These are phyloP conservation scores for Drosophila dives DNA, from an alignment of 2,888 invertebrate genomes.

Conservation along the genomic window DNA sequence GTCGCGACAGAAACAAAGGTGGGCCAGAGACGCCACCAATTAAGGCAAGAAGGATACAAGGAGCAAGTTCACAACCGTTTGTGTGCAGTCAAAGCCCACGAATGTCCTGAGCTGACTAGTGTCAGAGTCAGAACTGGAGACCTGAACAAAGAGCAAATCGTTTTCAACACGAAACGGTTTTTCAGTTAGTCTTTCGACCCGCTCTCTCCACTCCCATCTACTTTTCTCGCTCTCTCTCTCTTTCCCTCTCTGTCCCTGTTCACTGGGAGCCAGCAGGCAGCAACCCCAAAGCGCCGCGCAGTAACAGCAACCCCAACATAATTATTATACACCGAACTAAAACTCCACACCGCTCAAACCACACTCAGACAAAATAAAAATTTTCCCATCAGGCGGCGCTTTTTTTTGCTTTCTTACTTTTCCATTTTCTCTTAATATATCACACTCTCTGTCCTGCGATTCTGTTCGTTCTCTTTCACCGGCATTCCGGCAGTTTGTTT, in stretches of 20 bases:
- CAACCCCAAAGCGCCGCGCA: slow-evolving; percentile 68
- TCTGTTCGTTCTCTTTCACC: slow-evolving; percentile 34
- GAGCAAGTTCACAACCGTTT: slow-evolving; percentile 80
- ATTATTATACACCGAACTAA: slow-evolving; percentile 27
- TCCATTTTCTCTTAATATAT: neutral
- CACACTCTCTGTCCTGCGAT: neutral
- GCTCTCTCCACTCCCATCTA: slow-evolving; percentile 5
- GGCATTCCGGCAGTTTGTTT: slow-evolving; percentile 61
- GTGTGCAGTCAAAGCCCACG: slow-evolving; percentile 79
- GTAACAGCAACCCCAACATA: slow-evolving; percentile 66
- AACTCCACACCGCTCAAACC: neutral
- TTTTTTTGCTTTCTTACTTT: slow-evolving; percentile 14
- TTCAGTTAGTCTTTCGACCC: slow-evolving; percentile 44
- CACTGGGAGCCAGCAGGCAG: slow-evolving; percentile 10
- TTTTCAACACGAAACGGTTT: slow-evolving; percentile 70
- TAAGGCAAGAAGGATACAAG: slow-evolving; percentile 32
- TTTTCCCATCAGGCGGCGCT: slow-evolving; percentile 40
- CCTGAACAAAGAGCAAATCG: slow-evolving; percentile 50
- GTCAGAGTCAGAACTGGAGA: slow-evolving; percentile 43
- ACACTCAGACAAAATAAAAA: slow-evolving; percentile 23
- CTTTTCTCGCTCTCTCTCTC: neutral
- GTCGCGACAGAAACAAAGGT: slow-evolving; percentile 36
- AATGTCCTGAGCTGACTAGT: slow-evolving; percentile 73
- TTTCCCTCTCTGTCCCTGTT: neutral
- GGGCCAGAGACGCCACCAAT: neutral